A percentile compares a stretch with the other conserved stretches of the same genome.
These are phyloP conservation scores for Peromyscus eremicus DNA, from an alignment of 2,797 vertebrate species.

Conservation along the genomic window DNA sequence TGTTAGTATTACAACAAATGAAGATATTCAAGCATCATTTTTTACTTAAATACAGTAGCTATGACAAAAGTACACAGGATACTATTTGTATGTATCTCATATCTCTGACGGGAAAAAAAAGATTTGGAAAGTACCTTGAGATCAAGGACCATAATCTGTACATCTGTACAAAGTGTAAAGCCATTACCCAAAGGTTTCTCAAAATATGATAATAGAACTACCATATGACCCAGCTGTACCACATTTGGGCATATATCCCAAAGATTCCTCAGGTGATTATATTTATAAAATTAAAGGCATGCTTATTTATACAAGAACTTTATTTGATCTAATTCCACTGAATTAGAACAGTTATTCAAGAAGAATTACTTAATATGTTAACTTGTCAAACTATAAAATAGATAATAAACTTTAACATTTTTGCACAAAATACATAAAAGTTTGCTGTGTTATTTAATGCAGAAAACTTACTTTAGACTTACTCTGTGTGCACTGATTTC, in stretches of 20 bases:
- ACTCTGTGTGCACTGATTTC: not conserved
- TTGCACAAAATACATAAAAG: not conserved
- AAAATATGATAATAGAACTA: not conserved
- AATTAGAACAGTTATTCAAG: not conserved
- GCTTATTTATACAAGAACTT: not conserved
- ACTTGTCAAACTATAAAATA: constrained; percentile 8
- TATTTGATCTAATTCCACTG: not conserved
- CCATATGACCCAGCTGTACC: not conserved
- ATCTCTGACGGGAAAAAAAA: not conserved
- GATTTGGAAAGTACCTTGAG: not conserved
- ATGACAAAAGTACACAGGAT: not conserved
- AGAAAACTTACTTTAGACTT: not conserved
- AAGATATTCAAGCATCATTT: not conserved
- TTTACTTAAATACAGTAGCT: constrained; percentile 34
- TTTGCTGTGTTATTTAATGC: constrained; percentile 15
- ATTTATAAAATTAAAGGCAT: not conserved
- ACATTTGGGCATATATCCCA: not conserved
- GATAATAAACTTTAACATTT: not conserved
- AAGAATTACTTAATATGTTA: not conserved
- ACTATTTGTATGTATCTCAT: not conserved
- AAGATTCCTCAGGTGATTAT: not conserved
- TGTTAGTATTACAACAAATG: constrained; percentile 5
- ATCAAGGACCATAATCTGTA: not conserved
- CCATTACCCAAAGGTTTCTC: not conserved
- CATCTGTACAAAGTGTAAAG: not conserved